These are phyloP conservation scores for Serranus cabrilla DNA, from an alignment of 2,797 vertebrate genomes.

Conservation along the genomic window DNA sequence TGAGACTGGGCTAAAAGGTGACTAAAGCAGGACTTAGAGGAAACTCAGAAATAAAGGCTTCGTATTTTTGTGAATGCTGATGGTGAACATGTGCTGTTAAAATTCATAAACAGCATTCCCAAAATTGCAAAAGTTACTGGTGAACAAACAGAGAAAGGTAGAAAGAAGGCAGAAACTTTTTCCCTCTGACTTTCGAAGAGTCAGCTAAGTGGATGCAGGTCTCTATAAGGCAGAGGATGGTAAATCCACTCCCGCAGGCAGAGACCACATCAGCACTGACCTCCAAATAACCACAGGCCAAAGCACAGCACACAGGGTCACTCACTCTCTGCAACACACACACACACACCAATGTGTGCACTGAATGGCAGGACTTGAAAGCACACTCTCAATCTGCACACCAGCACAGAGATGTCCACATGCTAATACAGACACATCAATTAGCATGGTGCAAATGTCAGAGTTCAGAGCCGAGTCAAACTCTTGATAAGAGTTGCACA, in stretches of 20 bases:
- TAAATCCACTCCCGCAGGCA: constrained; percentile 81
- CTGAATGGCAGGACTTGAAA: constrained; percentile 52
- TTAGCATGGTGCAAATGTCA: constrained; percentile 75
- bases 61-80: constrained; percentile 12
- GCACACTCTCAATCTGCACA: constrained; percentile 51
- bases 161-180: constrained; percentile 43
- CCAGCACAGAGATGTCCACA: constrained; percentile 63
- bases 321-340: constrained; percentile 43
- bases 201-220: constrained; percentile 68
- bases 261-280: constrained; percentile 79
- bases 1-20: constrained; percentile 21
- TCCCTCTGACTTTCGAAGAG: constrained; percentile 39
- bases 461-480: constrained; percentile 68
- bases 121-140: constrained; percentile 33
- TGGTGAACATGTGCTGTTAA: background rate
- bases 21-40: constrained; percentile 7
- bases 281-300: constrained; percentile 79
- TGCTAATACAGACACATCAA: constrained; percentile 72
- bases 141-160: constrained; percentile 43
- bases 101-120: background rate
- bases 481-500: constrained; percentile 63
- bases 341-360: constrained; percentile 19
- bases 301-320: constrained; percentile 75
- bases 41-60: constrained; percentile 12
- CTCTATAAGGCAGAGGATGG: constrained; percentile 72